These are phyloP conservation scores for Nipponacmea schrenckii DNA, from an alignment of 2,888 invertebrate species.

Conservation along the genomic window DNA sequence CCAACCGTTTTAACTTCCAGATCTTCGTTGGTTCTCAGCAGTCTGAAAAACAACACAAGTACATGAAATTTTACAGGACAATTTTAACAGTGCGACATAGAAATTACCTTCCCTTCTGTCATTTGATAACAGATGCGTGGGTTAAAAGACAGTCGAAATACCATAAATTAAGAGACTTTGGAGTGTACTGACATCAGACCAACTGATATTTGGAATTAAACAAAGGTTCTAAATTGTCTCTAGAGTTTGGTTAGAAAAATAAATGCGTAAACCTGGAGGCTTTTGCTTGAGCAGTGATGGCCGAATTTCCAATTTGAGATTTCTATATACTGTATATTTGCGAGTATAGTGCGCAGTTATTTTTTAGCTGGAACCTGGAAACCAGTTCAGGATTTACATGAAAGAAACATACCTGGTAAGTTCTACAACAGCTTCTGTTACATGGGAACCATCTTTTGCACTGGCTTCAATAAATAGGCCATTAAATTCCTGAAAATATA, in stretches of 20 bases:
- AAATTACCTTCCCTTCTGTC: neutral
- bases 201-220: neutral
- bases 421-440: constrained; percentile 64
- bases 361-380: neutral
- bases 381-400: neutral
- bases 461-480: constrained; percentile 67
- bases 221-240: no score
- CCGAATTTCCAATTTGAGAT: no score
- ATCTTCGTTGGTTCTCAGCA: constrained; percentile 64
- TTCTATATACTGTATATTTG: no score
- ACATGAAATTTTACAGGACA: neutral
- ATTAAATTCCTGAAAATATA: constrained; percentile 56
- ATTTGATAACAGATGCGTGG: neutral
- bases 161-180: neutral
- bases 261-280: no score
- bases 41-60: constrained; percentile 39
- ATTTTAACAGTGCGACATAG: neutral
- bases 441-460: constrained; percentile 65
- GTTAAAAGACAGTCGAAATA: neutral
- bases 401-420: constrained; percentile 59
- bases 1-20: constrained; percentile 64
- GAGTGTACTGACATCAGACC: neutral
- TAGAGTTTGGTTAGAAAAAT: no score
- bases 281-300: no score
- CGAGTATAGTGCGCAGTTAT: neutral